phyloP scores from a whole-genome alignment of 1,140 invertebrate species.

The Fopius arisanus region DNA sequence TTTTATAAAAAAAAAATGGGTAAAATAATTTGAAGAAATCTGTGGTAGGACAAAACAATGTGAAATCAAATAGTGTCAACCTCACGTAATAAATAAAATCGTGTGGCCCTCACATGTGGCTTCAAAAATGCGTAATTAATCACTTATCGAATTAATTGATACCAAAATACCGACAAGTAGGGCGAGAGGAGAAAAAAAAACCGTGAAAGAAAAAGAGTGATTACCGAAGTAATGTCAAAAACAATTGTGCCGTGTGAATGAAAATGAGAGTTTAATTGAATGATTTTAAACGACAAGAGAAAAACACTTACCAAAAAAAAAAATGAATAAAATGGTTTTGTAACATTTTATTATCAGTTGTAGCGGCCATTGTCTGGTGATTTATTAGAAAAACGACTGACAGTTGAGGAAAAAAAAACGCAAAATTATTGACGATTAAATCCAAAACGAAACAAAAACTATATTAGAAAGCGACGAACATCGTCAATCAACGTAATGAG shows the following conservation, averaged over 20 bases:
- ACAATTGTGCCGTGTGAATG: conserved; percentile 25
- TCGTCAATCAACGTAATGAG: conserved; percentile 1
- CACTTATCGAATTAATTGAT: conserved; percentile 5
- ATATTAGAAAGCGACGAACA: conserved; percentile 30
- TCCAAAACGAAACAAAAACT: conserved; percentile 1
- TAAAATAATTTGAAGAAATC: neutral
- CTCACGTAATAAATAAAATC: neutral
- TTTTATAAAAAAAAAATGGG: neutral
- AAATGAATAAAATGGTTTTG: conserved; percentile 50
- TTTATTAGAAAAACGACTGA: conserved; percentile 29
- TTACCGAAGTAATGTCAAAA: conserved; percentile 2
- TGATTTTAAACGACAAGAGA: conserved; percentile 34
- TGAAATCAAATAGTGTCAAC: conserved; percentile 11
- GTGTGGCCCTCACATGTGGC: neutral
- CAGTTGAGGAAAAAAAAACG: conserved; percentile 19
- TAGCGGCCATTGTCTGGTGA: conserved; percentile 59
- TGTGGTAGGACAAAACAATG: conserved; percentile 6
- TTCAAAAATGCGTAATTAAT: neutral
- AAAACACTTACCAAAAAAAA: conserved; percentile 31
- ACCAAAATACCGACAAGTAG: conserved; percentile 24
- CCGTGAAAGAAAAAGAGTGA: neutral
- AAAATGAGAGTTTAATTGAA: conserved; percentile 36
- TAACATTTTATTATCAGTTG: conserved; percentile 63
- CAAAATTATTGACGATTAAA: conserved; percentile 22
- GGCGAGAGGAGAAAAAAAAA: conserved; percentile 10